Percentiles rank a stretch among this genome's conserved stretches.
These are phyloP conservation scores for Monodelphis domestica DNA, from an alignment of 2,797 vertebrate genomes.

Conservation along the genomic window DNA sequence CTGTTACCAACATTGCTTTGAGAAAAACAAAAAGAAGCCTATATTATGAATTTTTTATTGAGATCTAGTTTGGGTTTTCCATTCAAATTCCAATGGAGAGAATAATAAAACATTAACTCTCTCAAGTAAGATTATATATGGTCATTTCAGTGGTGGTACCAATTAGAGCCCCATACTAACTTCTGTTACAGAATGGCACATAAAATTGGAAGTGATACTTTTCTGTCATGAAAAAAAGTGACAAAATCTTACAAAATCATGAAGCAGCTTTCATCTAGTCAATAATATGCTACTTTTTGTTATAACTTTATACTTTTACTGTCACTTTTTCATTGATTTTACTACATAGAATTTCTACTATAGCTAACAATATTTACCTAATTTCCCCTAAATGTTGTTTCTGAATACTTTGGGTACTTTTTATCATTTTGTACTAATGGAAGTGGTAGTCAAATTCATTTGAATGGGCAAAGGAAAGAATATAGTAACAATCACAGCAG, in stretches of 20 bases:
- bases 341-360: constrained; percentile 17
- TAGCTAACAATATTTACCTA: neutral
- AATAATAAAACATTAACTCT: neutral
- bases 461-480: neutral
- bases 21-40: neutral
- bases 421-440: neutral
- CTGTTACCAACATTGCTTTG: neutral
- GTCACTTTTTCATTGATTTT: constrained; percentile 17
- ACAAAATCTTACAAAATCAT: neutral
- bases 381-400: neutral
- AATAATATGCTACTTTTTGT: neutral
- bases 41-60: neutral
- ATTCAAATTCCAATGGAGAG: neutral
- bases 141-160: neutral
- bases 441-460: neutral
- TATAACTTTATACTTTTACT: neutral
- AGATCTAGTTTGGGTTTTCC: neutral
- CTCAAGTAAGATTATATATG: neutral
- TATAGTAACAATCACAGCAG: too few species aligned
- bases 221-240: neutral
- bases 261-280: neutral
- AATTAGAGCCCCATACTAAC: neutral
- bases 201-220: neutral
- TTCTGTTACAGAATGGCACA: neutral
- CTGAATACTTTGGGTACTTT: too few species aligned